Base-by-base conservation (phyloP, 2,888 invertebrate genomes). In the Leptinotarsa rubiginosa region DNA sequence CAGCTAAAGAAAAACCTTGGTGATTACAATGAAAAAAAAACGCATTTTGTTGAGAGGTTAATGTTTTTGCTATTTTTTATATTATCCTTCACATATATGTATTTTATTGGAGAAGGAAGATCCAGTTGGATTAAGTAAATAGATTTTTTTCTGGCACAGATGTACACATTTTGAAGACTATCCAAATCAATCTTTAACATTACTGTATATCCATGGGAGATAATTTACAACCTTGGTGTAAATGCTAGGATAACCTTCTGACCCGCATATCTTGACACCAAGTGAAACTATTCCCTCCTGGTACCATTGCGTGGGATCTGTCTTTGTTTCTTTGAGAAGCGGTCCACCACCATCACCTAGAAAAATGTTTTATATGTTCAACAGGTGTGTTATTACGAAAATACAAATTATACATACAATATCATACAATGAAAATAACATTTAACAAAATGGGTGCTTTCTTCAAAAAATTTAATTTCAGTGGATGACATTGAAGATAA, bases 291-390 rank as follows among this genome's bases (percentile, higher is more conserved):
- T 87, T 1, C 92, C 94, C 20, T 92, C 90, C 0, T 89, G 83
- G 71, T 91, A 91, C 92, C 92, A 93, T 1, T 89, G 88, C 0
- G 88, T 85, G 62, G 87, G 88, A 70, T 81, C 87, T 1, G 83
- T 83, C 78, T 87, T 86, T 54, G 87, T 86, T 62, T 87, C 86
- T 20, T 68, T 41, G 2, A 68, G 15, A 2, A 95, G 86, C 0
- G 95, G 94, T 4, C 95, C 94, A 0, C 95, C 95, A 12, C 94
- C 94, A 81, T 95, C 95, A 0, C 95, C 95, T 81, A 18, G 64
- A 65, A 25, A 59, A 47, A 47, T 1, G 22, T 22, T 22, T 22
- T 3, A 22, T 22, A 22, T 2, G 22, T 22, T 22, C 22, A 22
- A 22, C 2, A 22, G 22, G 3, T 22, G 2, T 22, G 22, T 22